Base-by-base conservation (phyloP, 2,797 vertebrate species). In the Rhinophrynus dorsalis region DNA sequence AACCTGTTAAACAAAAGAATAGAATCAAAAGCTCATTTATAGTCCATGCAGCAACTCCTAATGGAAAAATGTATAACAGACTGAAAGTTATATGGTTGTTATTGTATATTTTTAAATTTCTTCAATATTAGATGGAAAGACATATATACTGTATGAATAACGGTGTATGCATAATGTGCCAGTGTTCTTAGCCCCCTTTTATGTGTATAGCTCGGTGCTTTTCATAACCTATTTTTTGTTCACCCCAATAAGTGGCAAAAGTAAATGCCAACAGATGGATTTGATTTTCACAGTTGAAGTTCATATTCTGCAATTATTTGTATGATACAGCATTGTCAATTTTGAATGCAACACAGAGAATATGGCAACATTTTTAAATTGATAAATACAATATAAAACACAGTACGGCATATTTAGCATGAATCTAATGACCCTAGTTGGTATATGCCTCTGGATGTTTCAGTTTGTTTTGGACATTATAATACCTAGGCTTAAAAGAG, bases 1-100 rank as follows among this genome's bases (percentile, higher is more conserved):
- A 75, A 56, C 74, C 63, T 55, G 32, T 61, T 67, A 45, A 57
- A 62, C 56, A 56, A 59, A 75, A 73, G 70, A 80, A 33, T 76
- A 29, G 68, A 66, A 78, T 55, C 26, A 75, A 72, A 55, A 32
- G 6, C 54, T 55, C 0, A 62, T 75, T 64, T 77, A 62, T 68
- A 73, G 70, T 73, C 70, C 47, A 60, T 44, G 62, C 55, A 73
- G 70, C 62, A 73, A 66, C 62, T 73, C 55, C 47, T 54, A 59
- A 54, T 67, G 45, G 47, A 44, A 66, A 62, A 65, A 57, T 45
- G 55, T 65, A 65, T 58, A 61, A 65, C 61, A 73, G 45, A 67
- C 44, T 52, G 75, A 47, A 47, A 78, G 55, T 37, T 54, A 29
- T 24, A 73, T 68, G 64, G 7, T 21, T 13, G 37, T 32, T 17